Percentiles rank a stretch among this genome's conserved stretches.
phyloP scores from a whole-genome alignment of 2,888 invertebrate species.

The Lapara coniferarum region DNA sequence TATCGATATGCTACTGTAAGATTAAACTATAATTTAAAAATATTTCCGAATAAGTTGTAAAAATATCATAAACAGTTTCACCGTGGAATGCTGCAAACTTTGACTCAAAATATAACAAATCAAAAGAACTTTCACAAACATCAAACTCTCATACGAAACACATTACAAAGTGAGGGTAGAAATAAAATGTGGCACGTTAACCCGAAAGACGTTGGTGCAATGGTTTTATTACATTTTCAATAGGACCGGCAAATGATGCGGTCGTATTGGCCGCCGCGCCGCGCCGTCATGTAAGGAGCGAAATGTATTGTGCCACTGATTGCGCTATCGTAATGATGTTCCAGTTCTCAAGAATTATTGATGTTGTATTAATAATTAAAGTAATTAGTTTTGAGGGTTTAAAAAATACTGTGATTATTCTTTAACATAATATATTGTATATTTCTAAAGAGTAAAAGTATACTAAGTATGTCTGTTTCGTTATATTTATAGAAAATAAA shows the following conservation, averaged over 20 bases:
- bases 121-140: background rate
- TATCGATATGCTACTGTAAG: too few relatives aligned
- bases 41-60: too few relatives aligned
- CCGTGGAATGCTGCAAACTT: background rate
- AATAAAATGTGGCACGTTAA: conserved; percentile 21
- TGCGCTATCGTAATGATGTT: conserved; percentile 50
- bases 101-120: background rate
- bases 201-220: conserved; percentile 33
- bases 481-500: too few relatives aligned
- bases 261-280: conserved; percentile 46
- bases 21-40: too few relatives aligned
- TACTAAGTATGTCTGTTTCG: too few relatives aligned
- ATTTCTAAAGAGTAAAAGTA: too few relatives aligned
- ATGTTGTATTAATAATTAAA: background rate
- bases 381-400: background rate
- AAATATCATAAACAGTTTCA: too few relatives aligned
- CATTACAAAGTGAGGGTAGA: conserved; percentile 10
- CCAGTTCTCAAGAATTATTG: background rate
- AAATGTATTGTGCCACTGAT: conserved; percentile 50
- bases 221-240: conserved; percentile 59
- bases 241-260: conserved; percentile 52
- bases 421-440: too few relatives aligned
- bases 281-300: conserved; percentile 40
- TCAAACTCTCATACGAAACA: background rate
- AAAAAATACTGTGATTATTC: too few relatives aligned